phyloP scores from a whole-genome alignment of 2,113 vertebrate genomes.

The Dromiciops gliroides region DNA sequence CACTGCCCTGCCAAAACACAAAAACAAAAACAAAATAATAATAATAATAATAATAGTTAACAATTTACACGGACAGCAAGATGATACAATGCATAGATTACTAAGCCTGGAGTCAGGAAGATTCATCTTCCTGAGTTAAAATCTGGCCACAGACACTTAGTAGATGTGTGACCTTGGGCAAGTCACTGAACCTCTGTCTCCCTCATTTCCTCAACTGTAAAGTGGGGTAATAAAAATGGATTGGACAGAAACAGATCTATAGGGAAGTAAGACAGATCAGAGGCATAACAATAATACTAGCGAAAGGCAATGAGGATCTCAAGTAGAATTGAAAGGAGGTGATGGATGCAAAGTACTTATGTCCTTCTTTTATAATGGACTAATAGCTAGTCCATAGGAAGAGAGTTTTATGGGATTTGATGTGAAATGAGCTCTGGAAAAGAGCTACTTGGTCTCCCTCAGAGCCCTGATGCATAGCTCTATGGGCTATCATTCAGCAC shows the following conservation, averaged over 20 bases:
- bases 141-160: neutral
- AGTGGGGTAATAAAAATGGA: neutral
- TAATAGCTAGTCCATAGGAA: conserved; percentile 35
- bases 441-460: conserved; percentile 55
- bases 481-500: conserved; percentile 43
- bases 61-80: neutral
- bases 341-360: conserved; percentile 47
- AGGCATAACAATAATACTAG: neutral
- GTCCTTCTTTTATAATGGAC: conserved; percentile 48
- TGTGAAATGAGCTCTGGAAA: conserved; percentile 65
- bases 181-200: neutral
- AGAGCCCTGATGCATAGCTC: conserved; percentile 27
- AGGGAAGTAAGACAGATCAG: neutral
- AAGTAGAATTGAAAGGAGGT: neutral
- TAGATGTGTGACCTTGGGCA: no score
- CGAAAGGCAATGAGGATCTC: neutral
- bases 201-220: neutral
- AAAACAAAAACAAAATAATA: no score
- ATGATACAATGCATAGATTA: neutral
- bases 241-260: neutral
- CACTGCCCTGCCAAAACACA: no score
- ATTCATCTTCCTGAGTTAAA: neutral
- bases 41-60: neutral
- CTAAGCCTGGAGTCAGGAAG: neutral
- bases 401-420: conserved; percentile 65